phyloP scores from a whole-genome alignment of 1,140 invertebrate genomes.

The Panonychus citri region DNA sequence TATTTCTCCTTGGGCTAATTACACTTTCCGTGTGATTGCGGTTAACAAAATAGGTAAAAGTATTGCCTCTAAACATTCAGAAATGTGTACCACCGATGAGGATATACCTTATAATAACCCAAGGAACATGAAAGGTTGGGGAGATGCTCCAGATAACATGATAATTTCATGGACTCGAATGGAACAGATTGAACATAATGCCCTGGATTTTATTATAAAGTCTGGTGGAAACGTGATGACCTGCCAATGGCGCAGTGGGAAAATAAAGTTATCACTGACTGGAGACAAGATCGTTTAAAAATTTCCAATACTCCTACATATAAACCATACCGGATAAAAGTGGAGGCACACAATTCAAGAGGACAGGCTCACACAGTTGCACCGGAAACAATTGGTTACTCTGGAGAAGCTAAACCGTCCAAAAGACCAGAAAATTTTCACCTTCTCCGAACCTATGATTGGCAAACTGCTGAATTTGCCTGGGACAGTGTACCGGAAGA shows the following conservation, averaged over 20 bases:
- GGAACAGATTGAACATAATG: constrained; percentile 90
- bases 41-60: constrained; percentile 80
- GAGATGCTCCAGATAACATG: constrained; percentile 62
- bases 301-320: constrained; percentile 74
- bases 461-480: constrained; percentile 48
- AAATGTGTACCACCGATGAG: constrained; percentile 53
- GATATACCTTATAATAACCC: constrained; percentile 84
- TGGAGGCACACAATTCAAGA: constrained; percentile 65
- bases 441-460: constrained; percentile 40
- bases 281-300: constrained; percentile 37
- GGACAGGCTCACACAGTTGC: constrained; percentile 65
- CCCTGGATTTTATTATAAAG: constrained; percentile 71
- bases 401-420: constrained; percentile 68
- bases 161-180: constrained; percentile 87
- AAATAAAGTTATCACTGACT: constrained; percentile 47
- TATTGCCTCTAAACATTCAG: constrained; percentile 49
- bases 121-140: constrained; percentile 71
- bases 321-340: constrained; percentile 67
- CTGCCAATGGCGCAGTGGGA: constrained; percentile 47
- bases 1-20: constrained; percentile 80
- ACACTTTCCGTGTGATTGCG: constrained; percentile 82
- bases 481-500: constrained; percentile 54
- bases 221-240: constrained; percentile 60
- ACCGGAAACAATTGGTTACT: constrained; percentile 61
- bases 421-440: constrained; percentile 65